Evolutionary conservation across 2,113 vertebrate genomes (phyloP).

Genomic region (Ictidomys tridecemlineatus): DNA sequence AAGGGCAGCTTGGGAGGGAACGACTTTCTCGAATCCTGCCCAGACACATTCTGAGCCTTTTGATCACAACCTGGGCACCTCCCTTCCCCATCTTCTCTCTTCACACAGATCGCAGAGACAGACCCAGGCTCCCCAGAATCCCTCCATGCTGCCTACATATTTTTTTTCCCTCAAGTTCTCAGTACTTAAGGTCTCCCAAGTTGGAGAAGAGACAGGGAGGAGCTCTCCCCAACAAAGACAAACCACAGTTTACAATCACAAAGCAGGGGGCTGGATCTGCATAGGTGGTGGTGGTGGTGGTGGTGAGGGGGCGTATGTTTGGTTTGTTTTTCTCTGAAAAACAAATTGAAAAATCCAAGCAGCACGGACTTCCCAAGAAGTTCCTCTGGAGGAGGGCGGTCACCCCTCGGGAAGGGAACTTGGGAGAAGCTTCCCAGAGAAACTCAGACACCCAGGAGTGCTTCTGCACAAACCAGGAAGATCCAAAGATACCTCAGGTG

Average conservation of each 20-base stretch:
- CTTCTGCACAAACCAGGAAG: not conserved
- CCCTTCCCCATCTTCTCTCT: not conserved
- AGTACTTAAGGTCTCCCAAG: not conserved
- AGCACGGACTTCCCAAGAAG: conserved; percentile 1
- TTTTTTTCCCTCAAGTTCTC: not conserved
- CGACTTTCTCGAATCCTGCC: not conserved
- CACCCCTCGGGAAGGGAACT: not conserved
- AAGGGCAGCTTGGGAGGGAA: not conserved
- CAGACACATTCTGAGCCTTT: not conserved
- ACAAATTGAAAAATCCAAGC: conserved; percentile 9
- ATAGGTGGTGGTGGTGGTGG: not conserved
- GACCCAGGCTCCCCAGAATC: not conserved
- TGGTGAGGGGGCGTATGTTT: not conserved
- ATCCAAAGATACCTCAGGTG: not conserved
- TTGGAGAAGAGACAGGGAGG: not conserved
- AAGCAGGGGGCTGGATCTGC: not conserved
- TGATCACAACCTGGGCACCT: not conserved
- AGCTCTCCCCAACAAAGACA: conserved; percentile 34
- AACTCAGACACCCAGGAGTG: not conserved
- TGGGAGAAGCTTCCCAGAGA: not conserved
- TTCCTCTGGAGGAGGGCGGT: not conserved
- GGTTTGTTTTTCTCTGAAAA: conserved; percentile 28
- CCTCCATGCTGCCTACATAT: not conserved
- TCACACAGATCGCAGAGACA: not conserved
- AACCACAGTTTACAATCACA: conserved; percentile 21